phyloP scores from a whole-genome alignment of 1,140 invertebrate species.

The Brevipalpus yothersi region DNA sequence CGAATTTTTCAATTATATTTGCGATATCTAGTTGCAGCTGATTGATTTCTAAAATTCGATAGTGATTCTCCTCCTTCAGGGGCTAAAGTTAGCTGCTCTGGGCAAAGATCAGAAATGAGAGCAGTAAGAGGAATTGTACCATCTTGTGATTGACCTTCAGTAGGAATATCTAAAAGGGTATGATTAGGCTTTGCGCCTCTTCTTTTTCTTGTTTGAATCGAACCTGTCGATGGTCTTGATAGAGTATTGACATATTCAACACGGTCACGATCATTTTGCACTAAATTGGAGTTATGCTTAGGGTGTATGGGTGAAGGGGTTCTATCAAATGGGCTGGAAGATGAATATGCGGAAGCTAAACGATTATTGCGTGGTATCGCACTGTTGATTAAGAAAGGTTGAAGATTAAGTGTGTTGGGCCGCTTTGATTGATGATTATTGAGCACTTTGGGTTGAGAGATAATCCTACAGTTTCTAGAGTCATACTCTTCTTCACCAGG shows the following conservation, averaged over 20 bases:
- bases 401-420: neutral
- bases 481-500: neutral
- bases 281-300: no score
- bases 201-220: neutral
- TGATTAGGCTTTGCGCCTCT: neutral
- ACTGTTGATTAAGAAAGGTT: neutral
- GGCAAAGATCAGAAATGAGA: neutral
- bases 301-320: neutral
- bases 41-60: no score
- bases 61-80: no score
- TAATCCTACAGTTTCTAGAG: neutral
- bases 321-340: neutral
- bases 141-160: constrained; percentile 24
- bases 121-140: constrained; percentile 33
- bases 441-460: neutral
- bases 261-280: no score
- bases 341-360: neutral
- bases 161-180: constrained; percentile 32
- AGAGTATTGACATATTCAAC: neutral
- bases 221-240: neutral
- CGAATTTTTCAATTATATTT: no score
- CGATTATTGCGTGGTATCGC: neutral
- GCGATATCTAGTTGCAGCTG: no score
- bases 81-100: no score
- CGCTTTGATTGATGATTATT: neutral